A percentile compares a stretch with the other conserved stretches of the same genome.
Evolutionary conservation across 2,888 invertebrate species (phyloP).

Genomic region (Plutella xylostella): DNA sequence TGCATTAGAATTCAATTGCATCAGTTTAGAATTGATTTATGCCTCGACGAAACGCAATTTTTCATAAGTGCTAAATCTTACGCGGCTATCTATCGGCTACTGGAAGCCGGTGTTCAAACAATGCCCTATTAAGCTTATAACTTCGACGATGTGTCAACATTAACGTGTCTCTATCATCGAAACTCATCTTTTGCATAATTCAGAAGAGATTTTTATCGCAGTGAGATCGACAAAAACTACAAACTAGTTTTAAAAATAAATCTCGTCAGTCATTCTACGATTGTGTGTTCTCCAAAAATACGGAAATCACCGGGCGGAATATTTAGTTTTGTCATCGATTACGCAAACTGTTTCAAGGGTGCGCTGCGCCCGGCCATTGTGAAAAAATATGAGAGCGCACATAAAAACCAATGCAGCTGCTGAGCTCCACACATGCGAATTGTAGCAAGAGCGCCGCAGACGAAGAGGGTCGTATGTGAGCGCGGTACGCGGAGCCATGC

Average conservation of each 20-base stretch:
- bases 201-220: not conserved
- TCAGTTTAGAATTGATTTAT: slow-evolving; percentile 24
- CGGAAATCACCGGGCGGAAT: slow-evolving; percentile 70
- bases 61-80: slow-evolving; percentile 21
- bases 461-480: slow-evolving; percentile 37
- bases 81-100: slow-evolving; percentile 13
- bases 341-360: slow-evolving; percentile 72
- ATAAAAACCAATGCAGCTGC: slow-evolving; percentile 69
- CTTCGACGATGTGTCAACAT: slow-evolving; percentile 16
- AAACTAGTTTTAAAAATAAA: slow-evolving; percentile 7
- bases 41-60: slow-evolving; percentile 23
- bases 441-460: slow-evolving; percentile 35
- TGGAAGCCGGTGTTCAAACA: slow-evolving; percentile 15
- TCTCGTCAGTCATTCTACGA: slow-evolving; percentile 21
- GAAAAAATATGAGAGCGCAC: slow-evolving; percentile 67
- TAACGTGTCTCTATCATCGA: not conserved
- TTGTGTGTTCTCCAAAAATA: slow-evolving; percentile 50
- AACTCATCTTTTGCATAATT: not conserved
- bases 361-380: slow-evolving; percentile 56
- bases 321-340: slow-evolving; percentile 71
- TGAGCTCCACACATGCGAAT: slow-evolving; percentile 65
- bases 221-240: not conserved
- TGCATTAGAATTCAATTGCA: slow-evolving; percentile 31
- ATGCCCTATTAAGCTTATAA: slow-evolving; percentile 22
- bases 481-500: slow-evolving; percentile 15